Conservation (phyloP, 2,797 vertebrate genomes). For the Falco peregrinus region DNA sequence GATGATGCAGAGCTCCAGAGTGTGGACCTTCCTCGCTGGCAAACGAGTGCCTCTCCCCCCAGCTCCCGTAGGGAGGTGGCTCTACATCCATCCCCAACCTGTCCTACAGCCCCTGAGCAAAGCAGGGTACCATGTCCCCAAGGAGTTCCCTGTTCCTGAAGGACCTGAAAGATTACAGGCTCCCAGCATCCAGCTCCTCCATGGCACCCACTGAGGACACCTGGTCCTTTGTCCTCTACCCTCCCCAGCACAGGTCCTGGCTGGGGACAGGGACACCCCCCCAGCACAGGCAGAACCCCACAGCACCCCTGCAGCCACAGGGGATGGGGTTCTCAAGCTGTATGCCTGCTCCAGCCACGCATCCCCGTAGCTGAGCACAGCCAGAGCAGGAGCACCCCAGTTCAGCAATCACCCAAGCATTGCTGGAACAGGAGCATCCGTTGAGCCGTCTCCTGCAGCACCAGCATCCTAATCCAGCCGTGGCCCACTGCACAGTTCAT, state of each 20-base stretch:
- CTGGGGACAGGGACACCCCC: not conserved
- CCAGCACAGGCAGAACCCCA: not conserved
- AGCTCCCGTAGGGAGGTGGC: accelerated
- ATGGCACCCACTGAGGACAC: not conserved
- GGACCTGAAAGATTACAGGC: not conserved
- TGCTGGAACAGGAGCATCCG: accelerated
- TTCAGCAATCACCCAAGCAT: not conserved
- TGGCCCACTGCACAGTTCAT: not conserved
- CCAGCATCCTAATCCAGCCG: not conserved
- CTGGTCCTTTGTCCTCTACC: not conserved
- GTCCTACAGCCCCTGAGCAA: accelerated
- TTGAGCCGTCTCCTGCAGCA: not conserved
- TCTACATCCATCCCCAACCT: not conserved
- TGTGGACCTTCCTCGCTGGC: not conserved
- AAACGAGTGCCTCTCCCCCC: not conserved
- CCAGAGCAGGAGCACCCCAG: not conserved
- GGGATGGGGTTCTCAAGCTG: accelerated
- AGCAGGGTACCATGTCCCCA: not conserved
- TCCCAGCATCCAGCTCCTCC: not conserved
- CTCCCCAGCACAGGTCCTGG: no score
- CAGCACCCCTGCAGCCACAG: no score
- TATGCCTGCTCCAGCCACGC: accelerated
- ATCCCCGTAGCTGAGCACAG: not conserved
- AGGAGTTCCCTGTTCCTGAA: not conserved
- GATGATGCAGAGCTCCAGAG: not conserved